These are phyloP conservation scores for Taxidea taxus DNA, from an alignment of 2,113 vertebrate species.

Conservation along the genomic window DNA sequence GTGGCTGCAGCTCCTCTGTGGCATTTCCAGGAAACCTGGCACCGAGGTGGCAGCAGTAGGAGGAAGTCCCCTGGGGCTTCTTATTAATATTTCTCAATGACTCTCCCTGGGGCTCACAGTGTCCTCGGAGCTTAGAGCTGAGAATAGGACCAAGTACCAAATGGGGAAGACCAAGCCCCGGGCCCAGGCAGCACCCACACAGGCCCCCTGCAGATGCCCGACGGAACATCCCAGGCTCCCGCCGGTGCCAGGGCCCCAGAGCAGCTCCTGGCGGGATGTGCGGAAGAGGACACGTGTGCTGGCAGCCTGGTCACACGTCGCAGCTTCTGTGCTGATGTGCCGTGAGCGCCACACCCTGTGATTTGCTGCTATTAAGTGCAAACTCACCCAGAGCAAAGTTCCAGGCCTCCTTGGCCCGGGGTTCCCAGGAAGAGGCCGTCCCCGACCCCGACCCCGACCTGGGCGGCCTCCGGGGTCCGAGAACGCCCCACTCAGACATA, in stretches of 20 bases:
- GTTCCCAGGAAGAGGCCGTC: not conserved
- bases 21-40: slow-evolving; percentile 62
- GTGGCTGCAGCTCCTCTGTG: not conserved
- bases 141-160: not conserved
- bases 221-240: not conserved
- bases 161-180: not conserved
- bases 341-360: not conserved
- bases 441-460: not conserved
- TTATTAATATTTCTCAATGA: slow-evolving; percentile 54
- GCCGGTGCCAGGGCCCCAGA: fast-evolving
- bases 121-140: not conserved
- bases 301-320: not conserved
- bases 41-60: not conserved
- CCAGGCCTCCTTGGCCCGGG: not conserved
- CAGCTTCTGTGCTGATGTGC: not conserved
- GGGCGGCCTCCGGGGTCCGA: not conserved
- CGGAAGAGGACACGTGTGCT: not conserved
- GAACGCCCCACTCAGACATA: not conserved
- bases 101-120: not conserved
- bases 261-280: not conserved
- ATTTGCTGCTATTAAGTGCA: not conserved
- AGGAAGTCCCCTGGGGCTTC: slow-evolving; percentile 53
- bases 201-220: fast-evolving
- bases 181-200: fast-evolving
- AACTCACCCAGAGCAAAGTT: not conserved